Conservation (phyloP, 2,797 vertebrate species). For the Vespertilio murinus region DNA sequence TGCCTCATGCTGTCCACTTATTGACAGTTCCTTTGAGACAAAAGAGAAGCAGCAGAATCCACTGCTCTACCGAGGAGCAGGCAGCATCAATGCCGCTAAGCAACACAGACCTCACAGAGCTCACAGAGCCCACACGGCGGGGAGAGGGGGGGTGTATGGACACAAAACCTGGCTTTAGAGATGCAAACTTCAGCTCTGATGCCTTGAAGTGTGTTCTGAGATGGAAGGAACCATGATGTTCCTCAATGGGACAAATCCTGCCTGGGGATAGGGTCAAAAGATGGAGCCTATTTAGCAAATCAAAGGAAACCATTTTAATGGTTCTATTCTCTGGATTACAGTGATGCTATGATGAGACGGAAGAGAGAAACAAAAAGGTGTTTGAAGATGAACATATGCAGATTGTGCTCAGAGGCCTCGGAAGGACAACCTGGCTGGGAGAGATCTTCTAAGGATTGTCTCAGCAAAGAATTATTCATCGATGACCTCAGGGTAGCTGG, state of each 20-base stretch:
- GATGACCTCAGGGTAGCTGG: neutral
- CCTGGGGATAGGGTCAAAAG: neutral
- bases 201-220: neutral
- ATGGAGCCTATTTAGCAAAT: neutral
- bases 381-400: slow-evolving; percentile 57
- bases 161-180: neutral
- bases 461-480: neutral
- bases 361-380: slow-evolving; percentile 18
- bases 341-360: neutral
- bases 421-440: neutral
- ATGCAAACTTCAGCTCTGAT: neutral
- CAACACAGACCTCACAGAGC: neutral
- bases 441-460: neutral
- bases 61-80: neutral
- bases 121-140: neutral
- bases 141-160: no score
- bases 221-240: neutral
- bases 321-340: slow-evolving; percentile 21
- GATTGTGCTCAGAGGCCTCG: slow-evolving; percentile 17
- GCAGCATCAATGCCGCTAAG: neutral
- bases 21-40: neutral
- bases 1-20: neutral
- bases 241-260: neutral
- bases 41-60: neutral
- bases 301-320: slow-evolving; percentile 41